Conservation (phyloP, 2,888 invertebrate genomes). For the Trissoscelio sp. region DNA sequence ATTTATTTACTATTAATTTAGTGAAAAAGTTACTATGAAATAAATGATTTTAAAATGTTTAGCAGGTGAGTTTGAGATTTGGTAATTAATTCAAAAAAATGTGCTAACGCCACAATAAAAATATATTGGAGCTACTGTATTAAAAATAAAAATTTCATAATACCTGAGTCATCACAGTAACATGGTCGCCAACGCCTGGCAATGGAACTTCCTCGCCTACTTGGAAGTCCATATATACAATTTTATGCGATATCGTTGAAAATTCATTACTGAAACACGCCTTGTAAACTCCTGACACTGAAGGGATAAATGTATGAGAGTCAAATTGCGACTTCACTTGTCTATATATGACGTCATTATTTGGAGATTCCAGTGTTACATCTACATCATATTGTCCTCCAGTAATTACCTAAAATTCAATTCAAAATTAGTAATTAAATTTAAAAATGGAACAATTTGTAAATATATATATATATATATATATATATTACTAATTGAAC, state of each 20-base stretch:
- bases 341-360: constrained; percentile 94
- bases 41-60: too few species aligned
- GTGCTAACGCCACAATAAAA: background rate
- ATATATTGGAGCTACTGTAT: background rate
- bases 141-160: constrained; percentile 18
- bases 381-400: constrained; percentile 99
- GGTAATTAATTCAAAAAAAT: too few species aligned
- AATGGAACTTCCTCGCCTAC: constrained; percentile 95
- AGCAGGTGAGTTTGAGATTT: too few species aligned
- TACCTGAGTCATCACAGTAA: constrained; percentile 96
- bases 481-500: too few species aligned
- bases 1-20: too few species aligned
- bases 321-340: constrained; percentile 98
- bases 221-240: constrained; percentile 99
- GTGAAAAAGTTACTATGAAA: too few species aligned
- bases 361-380: constrained; percentile 94
- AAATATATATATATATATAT: too few species aligned
- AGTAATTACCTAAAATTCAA: constrained; percentile 92
- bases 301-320: constrained; percentile 93
- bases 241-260: constrained; percentile 99
- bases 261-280: constrained; percentile 99
- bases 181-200: constrained; percentile 93
- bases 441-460: too few species aligned
- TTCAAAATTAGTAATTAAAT: too few species aligned
- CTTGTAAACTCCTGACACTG: constrained; percentile 90